These are phyloP conservation scores for Aradus depressus DNA, from an alignment of 2,888 invertebrate species.

Conservation along the genomic window DNA sequence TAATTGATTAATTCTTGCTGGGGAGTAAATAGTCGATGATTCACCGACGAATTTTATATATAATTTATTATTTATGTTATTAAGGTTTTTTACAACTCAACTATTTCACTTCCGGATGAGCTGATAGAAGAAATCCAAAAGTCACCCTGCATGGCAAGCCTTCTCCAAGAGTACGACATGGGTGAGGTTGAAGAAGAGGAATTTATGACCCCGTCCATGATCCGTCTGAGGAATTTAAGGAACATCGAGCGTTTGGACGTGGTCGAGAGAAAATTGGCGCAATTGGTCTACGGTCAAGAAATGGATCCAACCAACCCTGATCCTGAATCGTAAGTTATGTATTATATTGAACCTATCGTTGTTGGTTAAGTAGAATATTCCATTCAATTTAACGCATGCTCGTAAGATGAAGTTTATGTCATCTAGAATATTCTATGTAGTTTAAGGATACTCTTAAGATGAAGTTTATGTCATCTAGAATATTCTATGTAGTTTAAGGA, in stretches of 20 bases:
- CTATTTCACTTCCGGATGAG: conserved; percentile 25
- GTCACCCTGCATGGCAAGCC: conserved; percentile 28
- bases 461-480: too few species aligned
- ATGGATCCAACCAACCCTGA: conserved; percentile 12
- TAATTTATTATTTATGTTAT: too few species aligned
- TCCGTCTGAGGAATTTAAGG: conserved; percentile 15
- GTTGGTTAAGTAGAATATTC: too few species aligned
- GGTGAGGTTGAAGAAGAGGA: conserved; percentile 10
- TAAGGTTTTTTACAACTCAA: conserved; percentile 32
- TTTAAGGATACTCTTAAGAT: too few species aligned
- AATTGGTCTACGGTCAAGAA: conserved; percentile 24
- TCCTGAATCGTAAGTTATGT: conserved; percentile 15
- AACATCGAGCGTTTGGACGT: conserved; percentile 19
- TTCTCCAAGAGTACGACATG: conserved; percentile 25
- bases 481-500: too few species aligned
- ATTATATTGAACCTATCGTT: too few species aligned
- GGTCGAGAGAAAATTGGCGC: conserved; percentile 28
- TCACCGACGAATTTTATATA: too few species aligned
- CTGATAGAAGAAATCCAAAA: conserved; percentile 22
- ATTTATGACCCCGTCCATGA: conserved; percentile 4
- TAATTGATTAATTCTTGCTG: too few species aligned
- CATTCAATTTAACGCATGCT: too few species aligned
- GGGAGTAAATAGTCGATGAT: too few species aligned
- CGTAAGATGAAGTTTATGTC: too few species aligned
- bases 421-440: too few species aligned